Conservation (phyloP, 2,797 vertebrate species). For the Babyrousa celebensis region DNA sequence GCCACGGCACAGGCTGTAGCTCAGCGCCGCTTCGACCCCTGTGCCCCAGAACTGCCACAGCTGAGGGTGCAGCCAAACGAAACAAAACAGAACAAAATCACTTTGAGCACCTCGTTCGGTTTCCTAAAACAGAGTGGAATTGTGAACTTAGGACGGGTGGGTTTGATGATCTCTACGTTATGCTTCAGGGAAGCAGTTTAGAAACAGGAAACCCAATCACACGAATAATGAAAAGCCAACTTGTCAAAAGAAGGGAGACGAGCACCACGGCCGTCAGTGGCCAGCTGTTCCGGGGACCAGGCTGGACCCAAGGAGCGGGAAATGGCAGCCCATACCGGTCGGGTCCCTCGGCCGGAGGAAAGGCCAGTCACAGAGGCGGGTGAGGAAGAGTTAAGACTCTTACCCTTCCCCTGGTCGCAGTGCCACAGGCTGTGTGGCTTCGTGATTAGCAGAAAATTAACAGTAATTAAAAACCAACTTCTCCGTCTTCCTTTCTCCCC, state of each 20-base stretch:
- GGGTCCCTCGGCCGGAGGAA: slow-evolving; percentile 12
- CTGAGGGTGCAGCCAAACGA: no score
- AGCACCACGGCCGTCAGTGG: not conserved
- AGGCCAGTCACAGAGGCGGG: not conserved
- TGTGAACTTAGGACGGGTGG: not conserved
- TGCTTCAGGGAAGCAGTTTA: not conserved
- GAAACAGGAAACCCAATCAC: slow-evolving; percentile 23
- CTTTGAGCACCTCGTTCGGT: not conserved
- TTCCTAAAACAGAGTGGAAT: not conserved
- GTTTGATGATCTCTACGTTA: not conserved
- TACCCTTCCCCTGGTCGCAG: not conserved
- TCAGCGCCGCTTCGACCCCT: no score
- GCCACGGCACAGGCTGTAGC: no score
- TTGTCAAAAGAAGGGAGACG: not conserved
- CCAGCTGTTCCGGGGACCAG: not conserved
- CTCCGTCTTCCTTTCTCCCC: slow-evolving; percentile 44
- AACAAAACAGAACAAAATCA: not conserved
- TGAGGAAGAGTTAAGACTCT: not conserved
- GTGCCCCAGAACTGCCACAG: no score
- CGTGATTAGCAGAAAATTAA: slow-evolving; percentile 45
- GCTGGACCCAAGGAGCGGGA: slow-evolving; percentile 1
- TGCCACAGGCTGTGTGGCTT: not conserved
- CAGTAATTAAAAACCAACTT: not conserved
- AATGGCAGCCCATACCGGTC: not conserved
- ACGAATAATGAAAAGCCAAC: not conserved